Percentiles rank a stretch among this genome's conserved stretches.
Conservation (phyloP, 1,140 invertebrate species). For the Colletes gigas region DNA sequence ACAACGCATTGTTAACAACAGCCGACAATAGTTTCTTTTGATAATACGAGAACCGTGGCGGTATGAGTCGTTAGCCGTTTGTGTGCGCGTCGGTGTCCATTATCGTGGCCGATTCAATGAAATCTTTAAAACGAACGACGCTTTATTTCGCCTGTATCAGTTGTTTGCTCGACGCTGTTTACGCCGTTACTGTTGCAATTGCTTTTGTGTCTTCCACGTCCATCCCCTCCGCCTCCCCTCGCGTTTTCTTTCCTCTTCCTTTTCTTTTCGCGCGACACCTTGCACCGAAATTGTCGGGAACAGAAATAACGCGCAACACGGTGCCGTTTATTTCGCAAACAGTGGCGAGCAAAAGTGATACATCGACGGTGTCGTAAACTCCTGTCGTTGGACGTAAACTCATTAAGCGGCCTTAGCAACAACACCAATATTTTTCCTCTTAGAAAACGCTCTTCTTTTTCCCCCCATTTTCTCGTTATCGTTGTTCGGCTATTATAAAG, state of each 20-base stretch:
- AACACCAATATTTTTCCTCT: slow-evolving; percentile 23
- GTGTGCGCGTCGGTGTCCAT: slow-evolving; percentile 59
- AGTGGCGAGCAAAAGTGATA: slow-evolving; percentile 17
- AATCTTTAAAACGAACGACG: slow-evolving; percentile 72
- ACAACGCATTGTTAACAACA: slow-evolving; percentile 75
- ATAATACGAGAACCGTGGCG: slow-evolving; percentile 68
- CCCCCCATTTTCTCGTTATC: not conserved
- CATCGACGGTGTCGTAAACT: not conserved
- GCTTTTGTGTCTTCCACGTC: slow-evolving; percentile 41
- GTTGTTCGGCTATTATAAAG: slow-evolving; percentile 42
- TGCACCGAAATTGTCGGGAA: slow-evolving; percentile 35
- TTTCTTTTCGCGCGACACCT: slow-evolving; percentile 35
- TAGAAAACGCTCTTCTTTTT: not conserved
- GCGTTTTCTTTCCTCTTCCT: not conserved
- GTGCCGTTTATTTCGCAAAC: slow-evolving; percentile 32
- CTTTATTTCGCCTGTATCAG: slow-evolving; percentile 73
- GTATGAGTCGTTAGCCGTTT: slow-evolving; percentile 39
- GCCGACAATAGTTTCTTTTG: slow-evolving; percentile 78
- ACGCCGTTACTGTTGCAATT: slow-evolving; percentile 51
- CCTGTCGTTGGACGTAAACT: slow-evolving; percentile 25
- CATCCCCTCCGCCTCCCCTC: not conserved
- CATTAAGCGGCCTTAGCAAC: slow-evolving; percentile 30
- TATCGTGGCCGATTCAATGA: slow-evolving; percentile 74
- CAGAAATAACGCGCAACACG: slow-evolving; percentile 26
- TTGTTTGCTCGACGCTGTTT: slow-evolving; percentile 75